These are phyloP conservation scores for Catocala sponsa DNA, from an alignment of 2,888 invertebrate species.

Conservation along the genomic window DNA sequence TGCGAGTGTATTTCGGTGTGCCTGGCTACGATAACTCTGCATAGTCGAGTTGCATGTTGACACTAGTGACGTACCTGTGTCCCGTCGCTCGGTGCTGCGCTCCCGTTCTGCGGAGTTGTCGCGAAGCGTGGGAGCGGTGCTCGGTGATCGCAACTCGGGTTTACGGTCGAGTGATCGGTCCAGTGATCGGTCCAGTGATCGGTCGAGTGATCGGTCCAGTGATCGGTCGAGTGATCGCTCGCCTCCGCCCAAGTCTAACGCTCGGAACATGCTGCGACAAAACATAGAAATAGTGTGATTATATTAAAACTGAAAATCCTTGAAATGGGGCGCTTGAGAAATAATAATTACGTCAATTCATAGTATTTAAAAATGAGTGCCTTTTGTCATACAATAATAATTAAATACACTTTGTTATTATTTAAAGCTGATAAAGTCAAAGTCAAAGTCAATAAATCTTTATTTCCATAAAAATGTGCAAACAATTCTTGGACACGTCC, in stretches of 20 bases:
- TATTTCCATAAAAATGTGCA: too few relatives aligned
- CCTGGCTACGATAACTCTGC: too few relatives aligned
- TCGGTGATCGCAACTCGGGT: conserved; percentile 84
- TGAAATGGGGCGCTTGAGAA: background rate
- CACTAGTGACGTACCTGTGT: conserved; percentile 73
- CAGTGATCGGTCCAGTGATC: too few relatives aligned
- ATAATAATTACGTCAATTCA: background rate
- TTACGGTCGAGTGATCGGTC: conserved; percentile 67
- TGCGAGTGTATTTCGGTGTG: conserved; percentile 6
- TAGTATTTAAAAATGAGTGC: too few relatives aligned
- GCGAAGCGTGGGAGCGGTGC: conserved; percentile 65
- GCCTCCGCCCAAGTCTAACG: conserved; percentile 90
- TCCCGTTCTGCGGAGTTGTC: conserved; percentile 76
- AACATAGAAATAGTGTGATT: conserved; percentile 12
- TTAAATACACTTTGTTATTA: too few relatives aligned
- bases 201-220: conserved; percentile 73
- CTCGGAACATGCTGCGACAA: conserved; percentile 91
- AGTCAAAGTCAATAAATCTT: too few relatives aligned
- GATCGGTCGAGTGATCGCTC: conserved; percentile 64
- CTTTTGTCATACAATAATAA: too few relatives aligned
- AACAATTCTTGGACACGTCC: too few relatives aligned
- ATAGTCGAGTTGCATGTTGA: conserved; percentile 24
- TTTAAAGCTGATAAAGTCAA: too few relatives aligned
- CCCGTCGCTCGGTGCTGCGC: conserved; percentile 76
- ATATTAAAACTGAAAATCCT: background rate